Conservation (phyloP, 2,888 invertebrate genomes). For the Drosophila robusta region DNA sequence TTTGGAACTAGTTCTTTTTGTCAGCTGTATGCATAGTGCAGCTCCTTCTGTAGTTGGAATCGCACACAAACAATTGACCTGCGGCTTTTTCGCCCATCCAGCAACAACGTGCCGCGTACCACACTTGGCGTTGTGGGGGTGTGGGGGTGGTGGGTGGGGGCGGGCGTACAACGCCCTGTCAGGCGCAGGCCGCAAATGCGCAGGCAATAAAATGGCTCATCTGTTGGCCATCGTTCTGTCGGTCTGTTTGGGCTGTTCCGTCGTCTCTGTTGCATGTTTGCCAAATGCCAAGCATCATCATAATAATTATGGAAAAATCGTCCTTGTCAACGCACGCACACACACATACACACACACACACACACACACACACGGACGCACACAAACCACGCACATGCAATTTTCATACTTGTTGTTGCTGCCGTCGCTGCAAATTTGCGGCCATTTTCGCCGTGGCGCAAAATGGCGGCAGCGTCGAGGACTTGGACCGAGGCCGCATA, state of each 20-base stretch:
- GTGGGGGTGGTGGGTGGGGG: too few species aligned
- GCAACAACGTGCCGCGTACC: slow-evolving; percentile 3
- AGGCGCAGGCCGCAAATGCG: slow-evolving; percentile 47
- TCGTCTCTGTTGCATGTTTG: slow-evolving; percentile 69
- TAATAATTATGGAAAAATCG: slow-evolving; percentile 81
- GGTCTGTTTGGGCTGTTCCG: slow-evolving; percentile 22
- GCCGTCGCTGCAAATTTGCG: slow-evolving; percentile 57
- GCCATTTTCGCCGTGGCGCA: slow-evolving; percentile 56
- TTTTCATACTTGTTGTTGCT: slow-evolving; percentile 17
- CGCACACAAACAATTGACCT: slow-evolving; percentile 58
- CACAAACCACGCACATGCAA: slow-evolving; percentile 11
- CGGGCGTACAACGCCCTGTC: background rate
- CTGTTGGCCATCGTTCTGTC: slow-evolving; percentile 57
- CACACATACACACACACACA: slow-evolving; percentile 19
- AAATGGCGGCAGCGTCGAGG: slow-evolving; percentile 59
- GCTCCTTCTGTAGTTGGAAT: slow-evolving; percentile 5
- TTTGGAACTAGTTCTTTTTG: slow-evolving; percentile 23
- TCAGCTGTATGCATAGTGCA: background rate
- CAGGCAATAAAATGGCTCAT: slow-evolving; percentile 77
- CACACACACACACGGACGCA: slow-evolving; percentile 21
- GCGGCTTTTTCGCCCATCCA: slow-evolving; percentile 17
- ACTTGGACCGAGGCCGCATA: slow-evolving; percentile 36
- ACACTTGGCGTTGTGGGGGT: too few species aligned
- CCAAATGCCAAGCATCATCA: slow-evolving; percentile 80
- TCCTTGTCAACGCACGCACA: slow-evolving; percentile 63